Evolutionary conservation across 2,113 vertebrate genomes (phyloP).

Genomic region (Corynorhinus townsendii): DNA sequence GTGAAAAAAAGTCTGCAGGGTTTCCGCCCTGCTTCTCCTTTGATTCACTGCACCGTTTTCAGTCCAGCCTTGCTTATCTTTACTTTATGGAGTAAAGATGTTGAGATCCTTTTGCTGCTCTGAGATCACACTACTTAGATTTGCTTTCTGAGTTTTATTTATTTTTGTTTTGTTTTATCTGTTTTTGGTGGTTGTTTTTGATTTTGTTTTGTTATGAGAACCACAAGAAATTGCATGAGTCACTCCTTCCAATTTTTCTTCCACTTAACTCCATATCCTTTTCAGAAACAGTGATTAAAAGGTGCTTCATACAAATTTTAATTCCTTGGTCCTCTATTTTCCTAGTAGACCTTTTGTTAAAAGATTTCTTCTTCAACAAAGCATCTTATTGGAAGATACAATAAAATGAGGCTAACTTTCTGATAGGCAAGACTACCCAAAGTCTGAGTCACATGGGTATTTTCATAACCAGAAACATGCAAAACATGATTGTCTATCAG

Average conservation of each 20-base stretch:
- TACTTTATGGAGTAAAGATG: background rate
- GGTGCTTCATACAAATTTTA: background rate
- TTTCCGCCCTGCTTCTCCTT: background rate
- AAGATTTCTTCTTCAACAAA: background rate
- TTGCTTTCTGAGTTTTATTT: background rate
- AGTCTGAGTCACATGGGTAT: background rate
- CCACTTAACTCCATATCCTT: background rate
- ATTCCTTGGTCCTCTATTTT: background rate
- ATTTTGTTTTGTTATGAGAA: background rate
- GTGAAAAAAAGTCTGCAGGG: background rate
- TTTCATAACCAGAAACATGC: background rate
- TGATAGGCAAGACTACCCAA: background rate
- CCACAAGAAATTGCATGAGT: background rate
- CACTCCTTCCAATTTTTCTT: background rate
- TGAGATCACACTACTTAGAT: background rate
- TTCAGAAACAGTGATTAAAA: background rate
- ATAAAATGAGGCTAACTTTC: background rate
- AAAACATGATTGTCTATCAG: background rate
- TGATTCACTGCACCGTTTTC: background rate
- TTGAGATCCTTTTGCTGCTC: background rate
- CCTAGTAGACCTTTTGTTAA: constrained; percentile 16
- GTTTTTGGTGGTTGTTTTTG: background rate
- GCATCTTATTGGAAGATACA: background rate
- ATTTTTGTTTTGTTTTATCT: background rate
- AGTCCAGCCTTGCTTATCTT: background rate